Evolutionary conservation across 2,888 invertebrate species (phyloP).

Genomic region (Loripinus fragilis): DNA sequence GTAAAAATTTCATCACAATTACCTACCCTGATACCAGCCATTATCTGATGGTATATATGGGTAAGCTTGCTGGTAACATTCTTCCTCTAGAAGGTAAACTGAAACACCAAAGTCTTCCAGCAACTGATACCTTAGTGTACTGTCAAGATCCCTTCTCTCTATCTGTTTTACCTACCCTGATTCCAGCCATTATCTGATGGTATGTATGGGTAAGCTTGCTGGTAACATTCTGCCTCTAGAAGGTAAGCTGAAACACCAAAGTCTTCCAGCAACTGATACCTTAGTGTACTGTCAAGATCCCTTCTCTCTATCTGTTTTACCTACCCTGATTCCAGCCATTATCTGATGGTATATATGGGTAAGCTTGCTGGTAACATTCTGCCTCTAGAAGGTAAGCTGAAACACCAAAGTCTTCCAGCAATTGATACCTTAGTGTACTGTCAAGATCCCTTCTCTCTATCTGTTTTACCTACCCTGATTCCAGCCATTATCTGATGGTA

Average conservation of each 20-base stretch:
- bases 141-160: too few relatives aligned
- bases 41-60: not conserved
- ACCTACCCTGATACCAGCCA: slow-evolving; percentile 22
- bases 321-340: slow-evolving; percentile 42
- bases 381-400: slow-evolving; percentile 30
- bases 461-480: slow-evolving; percentile 28
- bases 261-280: slow-evolving; percentile 4
- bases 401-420: slow-evolving; percentile 29
- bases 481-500: slow-evolving; percentile 19
- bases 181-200: slow-evolving; percentile 17
- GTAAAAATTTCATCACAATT: not conserved
- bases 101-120: slow-evolving; percentile 20
- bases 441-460: not conserved
- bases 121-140: not conserved
- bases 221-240: slow-evolving; percentile 3
- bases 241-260: slow-evolving; percentile 25
- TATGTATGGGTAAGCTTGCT: not conserved
- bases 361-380: slow-evolving; percentile 4
- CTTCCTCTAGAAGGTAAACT: slow-evolving; percentile 8
- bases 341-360: not conserved
- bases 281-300: too few relatives aligned
- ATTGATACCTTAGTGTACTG: not conserved
- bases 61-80: not conserved
- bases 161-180: slow-evolving; percentile 4
- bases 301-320: not conserved